A percentile compares a stretch with the other conserved stretches of the same genome.
Evolutionary conservation across 2,797 vertebrate species (phyloP).

Genomic region (Sebastes taczanowskii): DNA sequence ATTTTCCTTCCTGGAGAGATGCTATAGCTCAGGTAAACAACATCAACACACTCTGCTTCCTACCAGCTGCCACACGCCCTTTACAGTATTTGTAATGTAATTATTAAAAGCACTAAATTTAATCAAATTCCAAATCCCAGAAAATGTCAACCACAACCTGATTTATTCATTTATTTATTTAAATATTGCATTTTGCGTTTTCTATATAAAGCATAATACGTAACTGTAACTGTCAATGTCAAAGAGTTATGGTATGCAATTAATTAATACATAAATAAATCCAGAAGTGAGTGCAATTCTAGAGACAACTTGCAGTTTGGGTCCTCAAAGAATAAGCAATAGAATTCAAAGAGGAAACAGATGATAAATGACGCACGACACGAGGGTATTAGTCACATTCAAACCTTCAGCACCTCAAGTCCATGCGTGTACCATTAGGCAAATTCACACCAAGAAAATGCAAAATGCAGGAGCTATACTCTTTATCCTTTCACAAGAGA

Average conservation of each 20-base stretch:
- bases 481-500: background rate
- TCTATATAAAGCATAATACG: background rate
- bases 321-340: background rate
- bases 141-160: background rate
- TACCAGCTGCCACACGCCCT: background rate
- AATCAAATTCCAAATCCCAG: background rate
- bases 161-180: background rate
- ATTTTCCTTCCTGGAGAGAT: conserved; percentile 32
- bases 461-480: background rate
- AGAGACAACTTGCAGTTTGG: background rate
- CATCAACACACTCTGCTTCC: background rate
- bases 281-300: background rate
- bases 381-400: background rate
- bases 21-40: conserved; percentile 30
- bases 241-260: background rate
- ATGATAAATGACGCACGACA: background rate
- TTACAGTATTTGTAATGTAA: background rate
- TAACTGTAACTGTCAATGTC: background rate
- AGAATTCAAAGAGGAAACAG: background rate
- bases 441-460: background rate
- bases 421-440: background rate
- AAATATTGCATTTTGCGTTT: background rate
- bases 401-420: background rate
- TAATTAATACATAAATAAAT: background rate
- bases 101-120: background rate